Evolutionary conservation across 2,797 vertebrate genomes (phyloP).

Genomic region (Champsocephalus esox): DNA sequence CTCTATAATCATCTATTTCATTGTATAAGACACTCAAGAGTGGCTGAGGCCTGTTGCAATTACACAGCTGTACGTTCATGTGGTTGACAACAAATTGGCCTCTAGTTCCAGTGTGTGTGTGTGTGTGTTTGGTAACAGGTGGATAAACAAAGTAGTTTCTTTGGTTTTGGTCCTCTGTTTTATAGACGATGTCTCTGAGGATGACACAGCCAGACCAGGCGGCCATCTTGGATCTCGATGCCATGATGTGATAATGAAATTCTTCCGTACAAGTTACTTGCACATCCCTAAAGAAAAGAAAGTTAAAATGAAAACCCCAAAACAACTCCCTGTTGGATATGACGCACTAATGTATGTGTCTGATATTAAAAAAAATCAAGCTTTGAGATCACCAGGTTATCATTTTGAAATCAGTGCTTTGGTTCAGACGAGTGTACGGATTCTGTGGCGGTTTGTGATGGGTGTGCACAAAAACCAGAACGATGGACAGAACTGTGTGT

Average conservation of each 20-base stretch:
- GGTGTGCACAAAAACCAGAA: constrained; percentile 73
- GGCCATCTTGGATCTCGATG: constrained; percentile 60
- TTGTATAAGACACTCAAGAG: constrained; percentile 59
- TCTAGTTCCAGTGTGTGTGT: constrained; percentile 57
- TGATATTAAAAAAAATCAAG: constrained; percentile 37
- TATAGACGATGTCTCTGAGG: constrained; percentile 50
- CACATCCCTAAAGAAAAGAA: constrained; percentile 57
- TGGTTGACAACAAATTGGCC: constrained; percentile 61
- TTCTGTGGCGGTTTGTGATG: constrained; percentile 59
- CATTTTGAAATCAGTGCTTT: constrained; percentile 61
- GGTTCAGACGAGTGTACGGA: constrained; percentile 55
- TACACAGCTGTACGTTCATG: constrained; percentile 56
- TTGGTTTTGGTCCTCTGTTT: constrained; percentile 59
- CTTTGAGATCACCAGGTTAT: constrained; percentile 56
- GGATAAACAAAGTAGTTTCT: constrained; percentile 60
- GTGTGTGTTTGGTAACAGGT: constrained; percentile 64
- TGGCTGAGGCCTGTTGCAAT: constrained; percentile 58
- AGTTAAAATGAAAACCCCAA: constrained; percentile 58
- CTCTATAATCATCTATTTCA: constrained; percentile 62
- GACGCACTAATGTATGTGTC: constrained; percentile 58
- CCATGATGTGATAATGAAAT: constrained; percentile 56
- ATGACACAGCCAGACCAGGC: constrained; percentile 53
- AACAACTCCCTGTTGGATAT: constrained; percentile 63
- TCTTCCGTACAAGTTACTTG: constrained; percentile 58
- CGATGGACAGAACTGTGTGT: constrained; percentile 83